A percentile compares a stretch with the other conserved stretches of the same genome.
Evolutionary conservation across 37 sponge, comb jelly and placozoan genomes (phyloP).

Genomic region (Amphimedon queenslandica): DNA sequence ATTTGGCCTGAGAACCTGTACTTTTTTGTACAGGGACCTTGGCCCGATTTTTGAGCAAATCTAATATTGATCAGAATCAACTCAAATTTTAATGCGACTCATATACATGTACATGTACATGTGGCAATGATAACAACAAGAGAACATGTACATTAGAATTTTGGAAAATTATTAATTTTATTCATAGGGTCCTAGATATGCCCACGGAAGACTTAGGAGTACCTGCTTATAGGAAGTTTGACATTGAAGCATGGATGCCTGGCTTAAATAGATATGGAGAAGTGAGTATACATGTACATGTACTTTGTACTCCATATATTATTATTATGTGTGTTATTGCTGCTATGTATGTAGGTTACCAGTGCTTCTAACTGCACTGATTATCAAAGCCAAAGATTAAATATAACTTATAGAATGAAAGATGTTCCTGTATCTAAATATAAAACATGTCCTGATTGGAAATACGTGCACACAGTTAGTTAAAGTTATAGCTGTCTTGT

Average conservation of each 20-base stretch:
- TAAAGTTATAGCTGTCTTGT: background rate
- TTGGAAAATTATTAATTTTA: background rate
- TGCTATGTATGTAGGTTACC: constrained; percentile 20
- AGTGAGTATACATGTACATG: too few species aligned
- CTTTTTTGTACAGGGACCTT: too few species aligned
- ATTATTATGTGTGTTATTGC: background rate
- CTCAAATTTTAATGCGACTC: too few species aligned
- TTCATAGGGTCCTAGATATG: constrained; percentile 66
- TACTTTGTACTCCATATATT: too few species aligned
- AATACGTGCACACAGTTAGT: constrained; percentile 43
- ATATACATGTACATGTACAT: too few species aligned
- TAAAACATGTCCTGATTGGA: background rate
- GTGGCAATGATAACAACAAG: background rate
- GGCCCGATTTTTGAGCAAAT: too few species aligned
- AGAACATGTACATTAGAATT: too few species aligned
- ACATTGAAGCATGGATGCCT: constrained; percentile 86
- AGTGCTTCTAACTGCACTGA: constrained; percentile 87
- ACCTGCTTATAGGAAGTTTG: constrained; percentile 67
- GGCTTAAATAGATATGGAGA: constrained; percentile 66
- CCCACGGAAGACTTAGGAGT: constrained; percentile 72
- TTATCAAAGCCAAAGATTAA: constrained; percentile 60
- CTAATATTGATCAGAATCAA: too few species aligned
- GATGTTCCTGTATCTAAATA: background rate
- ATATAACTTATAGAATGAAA: constrained; percentile 44
- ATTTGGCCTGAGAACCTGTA: too few species aligned